Conservation (phyloP, 2,888 invertebrate genomes). For the Rhogogaster chlorosoma region DNA sequence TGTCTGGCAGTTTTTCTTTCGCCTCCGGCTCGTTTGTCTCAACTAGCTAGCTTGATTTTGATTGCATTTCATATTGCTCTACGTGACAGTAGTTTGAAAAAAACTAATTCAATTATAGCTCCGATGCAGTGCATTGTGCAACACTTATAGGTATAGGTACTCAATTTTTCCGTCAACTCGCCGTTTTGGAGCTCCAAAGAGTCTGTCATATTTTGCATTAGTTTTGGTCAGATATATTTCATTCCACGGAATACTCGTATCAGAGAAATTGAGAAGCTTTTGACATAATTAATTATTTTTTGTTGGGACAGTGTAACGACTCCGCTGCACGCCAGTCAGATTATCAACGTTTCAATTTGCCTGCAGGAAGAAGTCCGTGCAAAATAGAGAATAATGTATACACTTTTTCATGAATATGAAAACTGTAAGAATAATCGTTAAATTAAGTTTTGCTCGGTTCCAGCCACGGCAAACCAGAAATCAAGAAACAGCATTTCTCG, state of each 20-base stretch:
- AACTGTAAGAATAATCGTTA: background rate
- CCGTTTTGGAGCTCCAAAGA: background rate
- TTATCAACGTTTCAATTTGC: background rate
- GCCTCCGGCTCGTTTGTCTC: constrained; percentile 5
- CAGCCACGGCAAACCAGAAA: background rate
- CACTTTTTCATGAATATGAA: background rate
- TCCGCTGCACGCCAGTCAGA: constrained; percentile 4
- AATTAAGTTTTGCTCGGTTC: background rate
- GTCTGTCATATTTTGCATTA: background rate
- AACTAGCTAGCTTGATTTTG: constrained; percentile 2
- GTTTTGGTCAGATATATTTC: background rate
- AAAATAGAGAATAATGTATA: constrained; percentile 13
- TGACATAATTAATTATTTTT: background rate
- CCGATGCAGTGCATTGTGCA: background rate
- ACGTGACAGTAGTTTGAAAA: constrained; percentile 9
- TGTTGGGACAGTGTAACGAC: background rate
- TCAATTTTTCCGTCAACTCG: background rate
- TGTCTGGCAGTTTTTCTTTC: constrained; percentile 11
- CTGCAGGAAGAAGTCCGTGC: background rate
- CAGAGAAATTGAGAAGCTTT: background rate
- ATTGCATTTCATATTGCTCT: constrained; percentile 18
- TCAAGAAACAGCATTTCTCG: background rate
- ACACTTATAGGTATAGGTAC: background rate
- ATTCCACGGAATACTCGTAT: background rate
- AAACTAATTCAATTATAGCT: background rate